Conservation (phyloP, 2,797 vertebrate genomes). For the Eulemur albifrons region DNA sequence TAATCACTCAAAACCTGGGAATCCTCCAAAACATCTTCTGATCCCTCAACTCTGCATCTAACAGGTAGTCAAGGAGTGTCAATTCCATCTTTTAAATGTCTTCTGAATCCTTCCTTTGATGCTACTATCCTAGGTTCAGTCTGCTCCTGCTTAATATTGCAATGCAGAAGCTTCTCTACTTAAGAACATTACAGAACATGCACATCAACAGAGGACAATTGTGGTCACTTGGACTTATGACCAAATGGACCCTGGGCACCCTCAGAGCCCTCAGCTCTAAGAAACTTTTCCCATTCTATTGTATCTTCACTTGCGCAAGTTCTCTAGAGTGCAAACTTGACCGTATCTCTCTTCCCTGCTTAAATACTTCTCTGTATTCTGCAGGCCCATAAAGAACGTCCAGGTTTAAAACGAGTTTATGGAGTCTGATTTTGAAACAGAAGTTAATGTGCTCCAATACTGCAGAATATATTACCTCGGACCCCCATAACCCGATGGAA, state of each 20-base stretch:
- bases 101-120: neutral
- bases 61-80: no score
- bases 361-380: neutral
- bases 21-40: neutral
- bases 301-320: fast-evolving
- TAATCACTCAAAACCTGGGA: neutral
- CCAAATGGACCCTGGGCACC: neutral
- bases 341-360: neutral
- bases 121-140: neutral
- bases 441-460: neutral
- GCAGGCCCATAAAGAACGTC: neutral
- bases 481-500: neutral
- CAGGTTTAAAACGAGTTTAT: neutral
- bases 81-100: neutral
- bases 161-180: neutral
- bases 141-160: neutral
- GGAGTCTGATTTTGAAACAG: neutral
- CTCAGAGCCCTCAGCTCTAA: neutral
- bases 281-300: neutral
- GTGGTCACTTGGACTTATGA: neutral
- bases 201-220: neutral
- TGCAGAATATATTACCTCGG: neutral
- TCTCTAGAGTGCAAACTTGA: neutral
- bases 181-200: neutral
- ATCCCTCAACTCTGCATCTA: neutral